Conservation (phyloP, 2,113 vertebrate species). For the Propithecus coquereli region DNA sequence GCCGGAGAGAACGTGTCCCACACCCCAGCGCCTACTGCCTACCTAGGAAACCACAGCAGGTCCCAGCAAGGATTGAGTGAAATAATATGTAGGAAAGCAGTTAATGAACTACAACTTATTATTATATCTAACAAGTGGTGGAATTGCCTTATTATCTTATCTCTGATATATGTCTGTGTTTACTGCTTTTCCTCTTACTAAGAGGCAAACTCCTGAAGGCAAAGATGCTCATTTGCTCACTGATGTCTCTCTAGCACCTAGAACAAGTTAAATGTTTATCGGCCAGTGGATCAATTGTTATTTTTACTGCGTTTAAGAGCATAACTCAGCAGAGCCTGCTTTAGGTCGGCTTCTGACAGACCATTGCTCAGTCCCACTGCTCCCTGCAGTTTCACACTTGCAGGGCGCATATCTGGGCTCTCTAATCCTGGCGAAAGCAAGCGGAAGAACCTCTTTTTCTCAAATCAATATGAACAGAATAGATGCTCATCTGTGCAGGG, state of each 20-base stretch:
- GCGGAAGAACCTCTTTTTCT: background rate
- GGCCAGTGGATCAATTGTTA: background rate
- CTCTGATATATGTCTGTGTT: background rate
- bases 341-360: background rate
- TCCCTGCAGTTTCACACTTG: background rate
- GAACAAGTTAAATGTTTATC: background rate
- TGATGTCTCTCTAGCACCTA: background rate
- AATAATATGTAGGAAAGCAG: background rate
- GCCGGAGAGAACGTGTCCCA: too few species aligned
- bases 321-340: background rate
- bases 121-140: background rate
- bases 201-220: background rate
- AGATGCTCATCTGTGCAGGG: background rate
- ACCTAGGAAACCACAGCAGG: background rate
- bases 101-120: background rate
- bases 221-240: background rate
- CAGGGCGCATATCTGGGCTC: background rate
- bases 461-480: background rate
- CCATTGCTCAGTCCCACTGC: background rate
- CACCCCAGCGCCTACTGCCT: background rate
- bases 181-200: background rate
- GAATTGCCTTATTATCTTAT: background rate
- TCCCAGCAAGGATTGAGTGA: background rate
- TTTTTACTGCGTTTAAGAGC: background rate
- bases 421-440: background rate